A percentile compares a stretch with the other conserved stretches of the same genome.
Conservation (phyloP, 2,797 vertebrate genomes). For the Enteromius unitaeniatus region DNA sequence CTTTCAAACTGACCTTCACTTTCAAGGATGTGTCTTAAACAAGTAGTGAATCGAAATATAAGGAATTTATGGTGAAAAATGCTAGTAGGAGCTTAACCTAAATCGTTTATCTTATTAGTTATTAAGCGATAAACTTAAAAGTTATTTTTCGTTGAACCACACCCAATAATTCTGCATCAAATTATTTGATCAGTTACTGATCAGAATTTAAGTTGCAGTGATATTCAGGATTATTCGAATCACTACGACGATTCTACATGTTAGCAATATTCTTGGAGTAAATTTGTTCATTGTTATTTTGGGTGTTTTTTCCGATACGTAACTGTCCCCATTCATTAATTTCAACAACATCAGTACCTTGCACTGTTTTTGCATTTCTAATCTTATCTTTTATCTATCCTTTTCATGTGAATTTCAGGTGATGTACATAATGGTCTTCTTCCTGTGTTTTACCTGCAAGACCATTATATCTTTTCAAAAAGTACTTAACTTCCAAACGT, state of each 20-base stretch:
- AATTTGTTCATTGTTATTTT: neutral
- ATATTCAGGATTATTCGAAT: neutral
- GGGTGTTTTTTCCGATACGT: neutral
- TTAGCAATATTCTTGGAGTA: neutral
- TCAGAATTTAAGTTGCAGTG: neutral
- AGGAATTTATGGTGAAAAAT: conserved; percentile 16
- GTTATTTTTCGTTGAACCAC: conserved; percentile 17
- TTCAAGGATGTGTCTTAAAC: conserved; percentile 29
- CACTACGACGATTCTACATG: neutral
- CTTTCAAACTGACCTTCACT: conserved; percentile 58
- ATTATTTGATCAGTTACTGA: neutral
- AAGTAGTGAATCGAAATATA: conserved; percentile 1
- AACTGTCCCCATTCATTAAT: neutral
- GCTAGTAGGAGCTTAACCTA: neutral
- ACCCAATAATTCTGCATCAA: conserved; percentile 9
- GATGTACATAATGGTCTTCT: conserved; percentile 8
- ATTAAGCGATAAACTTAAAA: neutral
- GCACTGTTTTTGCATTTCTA: conserved; percentile 2
- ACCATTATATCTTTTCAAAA: neutral
- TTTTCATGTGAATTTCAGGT: conserved; percentile 22
- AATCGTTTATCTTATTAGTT: neutral
- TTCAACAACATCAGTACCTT: neutral
- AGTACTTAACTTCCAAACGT: neutral
- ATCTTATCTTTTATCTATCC: neutral
- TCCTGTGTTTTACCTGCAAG: neutral